Base-by-base conservation (phyloP, 2,888 invertebrate species). In the Andrena haemorrhoa region DNA sequence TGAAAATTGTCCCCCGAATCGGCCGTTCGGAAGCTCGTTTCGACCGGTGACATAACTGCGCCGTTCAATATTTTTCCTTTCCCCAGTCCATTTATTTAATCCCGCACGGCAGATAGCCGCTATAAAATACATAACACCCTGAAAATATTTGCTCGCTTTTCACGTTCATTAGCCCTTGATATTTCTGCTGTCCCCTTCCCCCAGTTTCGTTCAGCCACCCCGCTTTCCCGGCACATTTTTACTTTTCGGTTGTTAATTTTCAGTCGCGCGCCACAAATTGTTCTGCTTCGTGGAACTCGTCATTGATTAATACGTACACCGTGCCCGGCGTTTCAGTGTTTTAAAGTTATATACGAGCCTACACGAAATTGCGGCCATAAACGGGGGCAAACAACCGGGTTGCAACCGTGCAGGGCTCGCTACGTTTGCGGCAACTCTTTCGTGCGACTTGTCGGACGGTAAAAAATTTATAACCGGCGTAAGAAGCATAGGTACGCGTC, bases 381-480 rank as follows among this genome's bases (percentile, higher is more conserved):
- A 47, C 56, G 47, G 31, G n/a, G 31, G 23, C 16, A 35, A 16
- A 1, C 31, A 51, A 35, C 16, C 51, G 35, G 33, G 7, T 7
- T n/a, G 41, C 16, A 16, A 29, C 26, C 5, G 29, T 4, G 20
- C 12, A 29, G 6, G 16, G 20, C 53, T 29, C 31, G 41, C 65
- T 8, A 10, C 29, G 20, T 23, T 60, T 47, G 6, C 2, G 16
- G 31, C 33, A 60, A 33, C 4, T 26, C 26, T 64, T 41, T 41
- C 12, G 6, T 26, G 7, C 64, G 53, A 65, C 31, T 72, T 35
- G 63, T 74, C 58, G 23, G 20, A 3, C 58, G 12, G 16, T 51
- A 51, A 75, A 61, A 60, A 64, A 58, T 66, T 47, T 58, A 74
- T n/a, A 58, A 58, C 47, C 23, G 23, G 10, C 31, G n/a, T 6